phyloP scores from a whole-genome alignment of 2,888 invertebrate genomes.

The Oscheius myriophilus region DNA sequence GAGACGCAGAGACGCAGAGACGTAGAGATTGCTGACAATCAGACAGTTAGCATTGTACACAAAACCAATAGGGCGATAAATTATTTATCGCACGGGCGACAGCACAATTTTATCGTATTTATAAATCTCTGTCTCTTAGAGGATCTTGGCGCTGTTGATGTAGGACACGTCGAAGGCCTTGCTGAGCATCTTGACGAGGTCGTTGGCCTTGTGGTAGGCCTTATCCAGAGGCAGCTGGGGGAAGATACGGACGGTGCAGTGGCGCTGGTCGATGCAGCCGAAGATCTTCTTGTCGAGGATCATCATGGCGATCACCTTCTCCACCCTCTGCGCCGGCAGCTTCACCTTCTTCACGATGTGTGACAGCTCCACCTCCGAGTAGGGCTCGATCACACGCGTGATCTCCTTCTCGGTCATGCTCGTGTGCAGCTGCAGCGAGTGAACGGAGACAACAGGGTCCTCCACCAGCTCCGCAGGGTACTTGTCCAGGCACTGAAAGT shows the following conservation, averaged over 20 bases:
- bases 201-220: slow-evolving; percentile 94
- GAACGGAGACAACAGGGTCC: slow-evolving; percentile 88
- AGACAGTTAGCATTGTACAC: too few species aligned
- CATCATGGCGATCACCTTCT: slow-evolving; percentile 99
- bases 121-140: too few species aligned
- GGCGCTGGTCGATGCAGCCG: slow-evolving; percentile 88
- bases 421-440: slow-evolving; percentile 95
- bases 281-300: slow-evolving; percentile 94
- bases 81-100: too few species aligned
- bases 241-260: slow-evolving; percentile 94
- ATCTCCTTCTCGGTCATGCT: slow-evolving; percentile 99
- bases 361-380: slow-evolving; percentile 86
- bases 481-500: slow-evolving; percentile 76
- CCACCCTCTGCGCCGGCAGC: slow-evolving; percentile 79
- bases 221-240: slow-evolving; percentile 78
- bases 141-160: slow-evolving; percentile 1
- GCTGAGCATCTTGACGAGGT: slow-evolving; percentile 97
- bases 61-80: too few species aligned
- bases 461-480: slow-evolving; percentile 56
- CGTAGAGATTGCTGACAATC: too few species aligned
- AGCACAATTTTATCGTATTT: too few species aligned
- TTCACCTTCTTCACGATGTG: slow-evolving; percentile 66
- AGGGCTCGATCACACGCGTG: slow-evolving; percentile 97
- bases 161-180: slow-evolving; percentile 81
- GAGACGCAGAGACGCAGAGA: too few species aligned